These are phyloP conservation scores for Aptenodytes patagonicus DNA, from an alignment of 2,113 vertebrate genomes.

Conservation along the genomic window DNA sequence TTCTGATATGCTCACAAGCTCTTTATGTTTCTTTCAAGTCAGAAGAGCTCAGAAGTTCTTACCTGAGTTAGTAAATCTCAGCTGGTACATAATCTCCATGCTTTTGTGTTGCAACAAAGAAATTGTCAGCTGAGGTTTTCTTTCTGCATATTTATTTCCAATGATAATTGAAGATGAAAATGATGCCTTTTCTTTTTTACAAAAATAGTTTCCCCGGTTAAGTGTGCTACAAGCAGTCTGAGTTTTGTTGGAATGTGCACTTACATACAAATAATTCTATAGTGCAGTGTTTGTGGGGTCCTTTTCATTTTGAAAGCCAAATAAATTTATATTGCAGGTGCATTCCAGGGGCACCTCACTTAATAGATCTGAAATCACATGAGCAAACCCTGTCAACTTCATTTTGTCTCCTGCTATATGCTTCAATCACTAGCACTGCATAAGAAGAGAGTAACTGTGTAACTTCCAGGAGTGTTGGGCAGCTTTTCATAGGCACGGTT, in stretches of 20 bases:
- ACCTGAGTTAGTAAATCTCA: background rate
- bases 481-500: background rate
- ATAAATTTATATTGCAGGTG: background rate
- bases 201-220: background rate
- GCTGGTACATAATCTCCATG: background rate
- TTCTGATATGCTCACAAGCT: background rate
- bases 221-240: background rate
- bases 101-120: background rate
- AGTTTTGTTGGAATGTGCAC: background rate
- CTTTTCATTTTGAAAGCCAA: background rate
- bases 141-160: background rate
- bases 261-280: background rate
- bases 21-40: background rate
- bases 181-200: background rate
- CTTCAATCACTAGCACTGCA: fast-evolving
- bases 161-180: background rate
- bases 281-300: background rate
- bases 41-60: background rate
- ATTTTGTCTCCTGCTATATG: background rate
- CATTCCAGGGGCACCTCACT: background rate
- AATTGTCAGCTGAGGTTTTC: background rate
- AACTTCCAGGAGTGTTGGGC: background rate
- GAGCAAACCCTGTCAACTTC: background rate
- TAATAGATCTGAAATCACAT: background rate
- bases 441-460: background rate